Conservation (phyloP, 1,140 invertebrate species). For the Diplogasteroides magnus region DNA sequence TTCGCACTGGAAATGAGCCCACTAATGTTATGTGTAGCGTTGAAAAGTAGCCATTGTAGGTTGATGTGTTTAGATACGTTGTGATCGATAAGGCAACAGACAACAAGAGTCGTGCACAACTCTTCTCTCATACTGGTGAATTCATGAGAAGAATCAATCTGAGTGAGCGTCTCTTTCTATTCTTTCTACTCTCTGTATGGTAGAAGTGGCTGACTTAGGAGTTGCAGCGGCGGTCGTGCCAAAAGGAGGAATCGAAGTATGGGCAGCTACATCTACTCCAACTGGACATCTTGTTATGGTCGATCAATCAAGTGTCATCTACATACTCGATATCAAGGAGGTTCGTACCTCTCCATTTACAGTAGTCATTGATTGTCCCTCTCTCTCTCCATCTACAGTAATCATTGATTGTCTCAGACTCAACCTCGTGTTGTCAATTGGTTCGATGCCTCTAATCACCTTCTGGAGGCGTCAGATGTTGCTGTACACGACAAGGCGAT, state of each 20-base stretch:
- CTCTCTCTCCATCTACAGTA: neutral
- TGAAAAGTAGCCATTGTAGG: no score
- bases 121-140: slow-evolving; percentile 66
- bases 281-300: slow-evolving; percentile 74
- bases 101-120: slow-evolving; percentile 78
- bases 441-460: slow-evolving; percentile 94
- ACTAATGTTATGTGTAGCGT: no score
- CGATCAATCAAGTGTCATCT: slow-evolving; percentile 92
- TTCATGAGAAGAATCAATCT: slow-evolving; percentile 77
- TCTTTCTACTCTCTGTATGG: neutral
- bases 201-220: neutral
- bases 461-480: slow-evolving; percentile 92
- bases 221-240: slow-evolving; percentile 11
- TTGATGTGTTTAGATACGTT: slow-evolving; percentile 66
- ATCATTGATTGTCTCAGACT: neutral
- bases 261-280: slow-evolving; percentile 70
- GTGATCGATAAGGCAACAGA: slow-evolving; percentile 93
- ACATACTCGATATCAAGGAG: slow-evolving; percentile 57
- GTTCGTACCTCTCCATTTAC: neutral
- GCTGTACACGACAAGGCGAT: slow-evolving; percentile 82
- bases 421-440: slow-evolving; percentile 67
- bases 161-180: slow-evolving; percentile 7
- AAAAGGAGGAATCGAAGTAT: slow-evolving; percentile 70
- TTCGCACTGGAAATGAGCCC: no score
- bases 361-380: neutral